Evolutionary conservation across 2,797 vertebrate genomes (phyloP), one percentile per base, ranked within the genome.

Genomic region (Urosaurus nigricauda): DNA sequence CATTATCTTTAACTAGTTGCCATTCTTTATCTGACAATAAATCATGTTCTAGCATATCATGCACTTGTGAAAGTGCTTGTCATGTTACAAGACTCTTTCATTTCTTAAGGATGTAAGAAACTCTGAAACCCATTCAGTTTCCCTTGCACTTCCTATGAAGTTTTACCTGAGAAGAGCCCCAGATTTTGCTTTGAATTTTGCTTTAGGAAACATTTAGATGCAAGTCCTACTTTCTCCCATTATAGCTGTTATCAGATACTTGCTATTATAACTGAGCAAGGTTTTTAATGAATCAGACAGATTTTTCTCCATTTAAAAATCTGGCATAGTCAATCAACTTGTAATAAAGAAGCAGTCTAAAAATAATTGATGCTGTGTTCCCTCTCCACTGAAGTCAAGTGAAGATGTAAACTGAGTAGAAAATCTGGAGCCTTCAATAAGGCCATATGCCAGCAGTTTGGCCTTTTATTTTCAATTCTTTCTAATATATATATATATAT

Each of bases 341-440:
- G 5, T 84, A 84, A 85, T 81, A 40, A 81, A 87, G 47, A 87
- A 87, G 51, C 12, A 71, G 79, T 2, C 2, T 90, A 82, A 68
- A 92, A 47, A 87, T 29, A 85, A 82, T 24, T 80, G 90, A 43
- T 40, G 26, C 53, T 37, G 29, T 37, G 63, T 83, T 60, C 40
- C 63, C 21, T 75, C 4, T 65, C 35, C 9, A 29, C 13, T 84
- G 47, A 70, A 79, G 47, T 70, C 21, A 58, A 35, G 12, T 26
- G 63, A 13, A 35, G n/a, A 60, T 11, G 47, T 74, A 4, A 51
- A 19, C 32, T 47, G n/a, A 71, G 0, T 0, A 0, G 60, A 1
- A 75, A 58, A 63, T 85, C 0, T 58, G 79, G 73, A 77, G 86
- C 86, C 11, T 56, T 84, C 78, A 79, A 35, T 84, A 79, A 70